These are phyloP conservation scores for Nymphalis io DNA, from an alignment of 1,140 invertebrate species.

Conservation along the genomic window DNA sequence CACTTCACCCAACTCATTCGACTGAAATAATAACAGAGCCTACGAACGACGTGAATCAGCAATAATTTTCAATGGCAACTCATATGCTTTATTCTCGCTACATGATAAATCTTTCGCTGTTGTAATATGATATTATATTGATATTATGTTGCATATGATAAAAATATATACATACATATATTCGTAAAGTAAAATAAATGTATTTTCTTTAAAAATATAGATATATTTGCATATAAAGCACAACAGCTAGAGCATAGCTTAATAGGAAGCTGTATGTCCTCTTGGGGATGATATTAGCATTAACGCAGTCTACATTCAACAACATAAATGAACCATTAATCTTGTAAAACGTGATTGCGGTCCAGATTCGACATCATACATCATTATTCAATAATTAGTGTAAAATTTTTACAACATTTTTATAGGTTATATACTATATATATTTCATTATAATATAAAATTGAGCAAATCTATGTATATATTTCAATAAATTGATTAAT, in stretches of 20 bases:
- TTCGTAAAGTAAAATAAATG: background rate
- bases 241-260: conserved; percentile 17
- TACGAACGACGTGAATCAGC: conserved; percentile 62
- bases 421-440: too few species aligned
- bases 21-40: conserved; percentile 68
- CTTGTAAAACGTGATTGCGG: conserved; percentile 65
- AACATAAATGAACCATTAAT: conserved; percentile 60
- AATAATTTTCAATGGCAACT: conserved; percentile 63
- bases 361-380: conserved; percentile 50
- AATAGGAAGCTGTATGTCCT: conserved; percentile 44
- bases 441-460: too few species aligned
- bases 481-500: too few species aligned
- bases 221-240: conserved; percentile 21
- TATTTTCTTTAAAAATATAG: background rate
- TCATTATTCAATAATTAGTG: conserved; percentile 52
- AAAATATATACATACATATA: background rate
- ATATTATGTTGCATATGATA: background rate
- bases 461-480: too few species aligned
- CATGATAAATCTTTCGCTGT: conserved; percentile 15
- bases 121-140: conserved; percentile 19
- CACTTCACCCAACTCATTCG: conserved; percentile 72
- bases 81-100: conserved; percentile 39
- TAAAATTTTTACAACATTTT: background rate
- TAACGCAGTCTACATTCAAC: conserved; percentile 55
- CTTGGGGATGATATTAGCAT: conserved; percentile 56